These are phyloP conservation scores for Brotula barbata DNA, from an alignment of 2,797 vertebrate genomes.

Conservation along the genomic window DNA sequence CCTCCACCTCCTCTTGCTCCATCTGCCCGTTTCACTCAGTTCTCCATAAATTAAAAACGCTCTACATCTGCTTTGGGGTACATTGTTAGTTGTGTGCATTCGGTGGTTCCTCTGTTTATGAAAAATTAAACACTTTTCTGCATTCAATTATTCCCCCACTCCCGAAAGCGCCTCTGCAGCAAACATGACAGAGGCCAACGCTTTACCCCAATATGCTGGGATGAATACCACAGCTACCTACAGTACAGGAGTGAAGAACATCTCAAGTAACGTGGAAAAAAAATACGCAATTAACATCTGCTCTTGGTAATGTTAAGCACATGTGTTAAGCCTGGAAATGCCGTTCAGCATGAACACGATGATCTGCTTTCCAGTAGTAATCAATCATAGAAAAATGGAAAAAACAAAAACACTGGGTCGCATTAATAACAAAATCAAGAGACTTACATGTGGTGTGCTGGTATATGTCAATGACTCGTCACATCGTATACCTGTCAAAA, in stretches of 20 bases:
- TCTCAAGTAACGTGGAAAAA: slow-evolving; percentile 41
- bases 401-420: background rate
- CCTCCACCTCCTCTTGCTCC: slow-evolving; percentile 79
- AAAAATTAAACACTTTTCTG: slow-evolving; percentile 79
- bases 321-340: slow-evolving; percentile 55
- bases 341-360: slow-evolving; percentile 44
- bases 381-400: slow-evolving; percentile 57
- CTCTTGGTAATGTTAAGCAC: slow-evolving; percentile 63
- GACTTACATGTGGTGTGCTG: slow-evolving; percentile 46
- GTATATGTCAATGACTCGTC: slow-evolving; percentile 27
- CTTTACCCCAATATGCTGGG: slow-evolving; percentile 49
- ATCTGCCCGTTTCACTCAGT: slow-evolving; percentile 76
- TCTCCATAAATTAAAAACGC: slow-evolving; percentile 79
- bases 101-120: slow-evolving; percentile 76
- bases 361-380: slow-evolving; percentile 63
- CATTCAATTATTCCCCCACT: slow-evolving; percentile 70
- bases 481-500: slow-evolving; percentile 4
- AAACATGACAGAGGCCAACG: slow-evolving; percentile 62
- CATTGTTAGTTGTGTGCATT: slow-evolving; percentile 79
- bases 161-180: slow-evolving; percentile 54
- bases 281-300: slow-evolving; percentile 66
- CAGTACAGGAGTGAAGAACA: slow-evolving; percentile 45
- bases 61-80: slow-evolving; percentile 79
- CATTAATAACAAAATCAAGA: slow-evolving; percentile 52
- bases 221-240: slow-evolving; percentile 43